These are phyloP conservation scores for Apocrypta bakeri DNA, from an alignment of 1,140 invertebrate genomes.

Conservation along the genomic window DNA sequence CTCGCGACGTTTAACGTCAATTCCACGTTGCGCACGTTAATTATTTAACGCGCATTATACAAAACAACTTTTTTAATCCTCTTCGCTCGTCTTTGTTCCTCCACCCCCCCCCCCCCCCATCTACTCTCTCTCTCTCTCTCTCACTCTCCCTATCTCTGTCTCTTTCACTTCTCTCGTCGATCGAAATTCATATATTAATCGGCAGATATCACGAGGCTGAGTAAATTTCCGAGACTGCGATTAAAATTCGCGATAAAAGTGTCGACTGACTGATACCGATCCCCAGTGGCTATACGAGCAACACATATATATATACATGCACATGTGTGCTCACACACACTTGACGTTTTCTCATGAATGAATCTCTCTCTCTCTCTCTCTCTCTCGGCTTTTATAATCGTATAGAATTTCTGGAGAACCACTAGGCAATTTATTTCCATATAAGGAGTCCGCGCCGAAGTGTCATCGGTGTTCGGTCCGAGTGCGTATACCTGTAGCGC, in stretches of 20 bases:
- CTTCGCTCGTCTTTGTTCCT: not conserved
- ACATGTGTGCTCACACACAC: too few relatives aligned
- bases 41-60: not conserved
- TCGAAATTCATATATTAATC: not conserved
- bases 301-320: too few relatives aligned
- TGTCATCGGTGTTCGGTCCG: slow-evolving; percentile 40
- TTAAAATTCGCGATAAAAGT: not conserved
- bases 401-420: slow-evolving; percentile 48
- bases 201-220: not conserved
- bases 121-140: too few relatives aligned
- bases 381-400: slow-evolving; percentile 29
- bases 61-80: not conserved
- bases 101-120: too few relatives aligned
- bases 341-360: slow-evolving; percentile 40
- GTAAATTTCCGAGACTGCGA: not conserved
- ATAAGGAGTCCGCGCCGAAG: slow-evolving; percentile 38
- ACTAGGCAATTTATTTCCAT: slow-evolving; percentile 47
- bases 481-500: slow-evolving; percentile 49
- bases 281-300: not conserved
- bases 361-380: not conserved
- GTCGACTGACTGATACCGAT: not conserved
- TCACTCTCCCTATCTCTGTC: too few relatives aligned
- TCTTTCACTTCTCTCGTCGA: not conserved
- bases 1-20: slow-evolving; percentile 40
- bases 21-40: slow-evolving; percentile 14